Conservation (phyloP, 2,113 vertebrate species). For the Apteryx owenii region DNA sequence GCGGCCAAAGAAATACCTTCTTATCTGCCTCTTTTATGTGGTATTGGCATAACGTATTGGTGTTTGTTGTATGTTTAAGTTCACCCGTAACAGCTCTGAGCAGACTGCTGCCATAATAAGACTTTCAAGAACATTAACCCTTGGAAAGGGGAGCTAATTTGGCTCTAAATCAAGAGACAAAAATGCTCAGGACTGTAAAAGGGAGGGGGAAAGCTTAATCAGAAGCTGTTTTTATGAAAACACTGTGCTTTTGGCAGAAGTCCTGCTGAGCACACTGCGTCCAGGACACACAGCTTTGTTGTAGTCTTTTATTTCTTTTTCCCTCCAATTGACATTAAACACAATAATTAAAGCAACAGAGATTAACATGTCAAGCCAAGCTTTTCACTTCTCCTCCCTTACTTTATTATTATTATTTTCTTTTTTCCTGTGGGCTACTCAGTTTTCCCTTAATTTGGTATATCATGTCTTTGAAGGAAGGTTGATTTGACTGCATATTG, state of each 20-base stretch:
- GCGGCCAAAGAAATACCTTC: neutral
- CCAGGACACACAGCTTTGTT: slow-evolving; percentile 17
- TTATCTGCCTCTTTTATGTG: neutral
- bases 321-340: slow-evolving; percentile 26
- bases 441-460: slow-evolving; percentile 45
- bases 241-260: slow-evolving; percentile 24
- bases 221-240: slow-evolving; percentile 38
- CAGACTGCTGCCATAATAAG: neutral
- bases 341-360: slow-evolving; percentile 47
- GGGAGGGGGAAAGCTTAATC: slow-evolving; percentile 10
- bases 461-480: slow-evolving; percentile 15
- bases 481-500: neutral
- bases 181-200: neutral
- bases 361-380: slow-evolving; percentile 48
- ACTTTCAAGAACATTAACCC: neutral
- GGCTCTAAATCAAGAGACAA: slow-evolving; percentile 1
- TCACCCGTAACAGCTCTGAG: neutral
- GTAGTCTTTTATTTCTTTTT: neutral
- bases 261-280: neutral
- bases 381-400: neutral
- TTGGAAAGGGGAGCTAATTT: neutral
- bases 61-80: neutral
- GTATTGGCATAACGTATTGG: neutral
- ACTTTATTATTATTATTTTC: no score
- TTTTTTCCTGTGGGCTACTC: neutral